Percentiles rank a stretch among this genome's conserved stretches.
Evolutionary conservation across 2,888 invertebrate genomes (phyloP).

Genomic region (Mantis religiosa): DNA sequence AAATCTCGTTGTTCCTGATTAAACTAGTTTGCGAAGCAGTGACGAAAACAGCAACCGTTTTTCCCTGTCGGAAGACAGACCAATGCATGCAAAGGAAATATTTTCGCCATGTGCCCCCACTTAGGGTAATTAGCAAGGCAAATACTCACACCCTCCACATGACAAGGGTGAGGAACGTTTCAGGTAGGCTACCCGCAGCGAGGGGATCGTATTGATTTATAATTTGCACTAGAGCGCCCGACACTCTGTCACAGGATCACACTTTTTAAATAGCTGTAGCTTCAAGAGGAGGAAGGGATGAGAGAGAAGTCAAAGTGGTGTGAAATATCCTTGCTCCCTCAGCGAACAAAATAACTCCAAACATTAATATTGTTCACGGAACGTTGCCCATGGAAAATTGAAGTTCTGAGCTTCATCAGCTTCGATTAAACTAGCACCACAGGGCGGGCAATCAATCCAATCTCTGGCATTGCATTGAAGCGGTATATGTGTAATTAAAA

Average conservation of each 20-base stretch:
- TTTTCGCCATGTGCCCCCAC: background rate
- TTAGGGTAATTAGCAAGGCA: background rate
- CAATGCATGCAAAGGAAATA: background rate
- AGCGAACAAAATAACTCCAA: background rate
- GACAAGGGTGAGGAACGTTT: background rate
- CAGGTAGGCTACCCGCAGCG: background rate
- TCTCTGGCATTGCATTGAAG: no score
- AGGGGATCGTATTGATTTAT: background rate
- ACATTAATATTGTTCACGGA: background rate
- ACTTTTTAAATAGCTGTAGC: background rate
- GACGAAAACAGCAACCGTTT: background rate
- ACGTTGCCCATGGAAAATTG: background rate
- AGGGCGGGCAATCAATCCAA: no score
- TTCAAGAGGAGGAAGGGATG: background rate
- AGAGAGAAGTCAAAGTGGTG: background rate
- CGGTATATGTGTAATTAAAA: no score
- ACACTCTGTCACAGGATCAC: background rate
- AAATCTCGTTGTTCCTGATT: background rate
- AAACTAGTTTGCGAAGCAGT: background rate
- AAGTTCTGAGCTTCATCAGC: no score
- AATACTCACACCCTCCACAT: background rate
- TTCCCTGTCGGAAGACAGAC: background rate
- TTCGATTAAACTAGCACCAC: no score
- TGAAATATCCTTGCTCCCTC: background rate
- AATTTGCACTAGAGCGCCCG: background rate